Percentiles rank a stretch among this genome's conserved stretches.
Evolutionary conservation across 2,113 vertebrate genomes (phyloP).

Genomic region (Chaetops frenatus): DNA sequence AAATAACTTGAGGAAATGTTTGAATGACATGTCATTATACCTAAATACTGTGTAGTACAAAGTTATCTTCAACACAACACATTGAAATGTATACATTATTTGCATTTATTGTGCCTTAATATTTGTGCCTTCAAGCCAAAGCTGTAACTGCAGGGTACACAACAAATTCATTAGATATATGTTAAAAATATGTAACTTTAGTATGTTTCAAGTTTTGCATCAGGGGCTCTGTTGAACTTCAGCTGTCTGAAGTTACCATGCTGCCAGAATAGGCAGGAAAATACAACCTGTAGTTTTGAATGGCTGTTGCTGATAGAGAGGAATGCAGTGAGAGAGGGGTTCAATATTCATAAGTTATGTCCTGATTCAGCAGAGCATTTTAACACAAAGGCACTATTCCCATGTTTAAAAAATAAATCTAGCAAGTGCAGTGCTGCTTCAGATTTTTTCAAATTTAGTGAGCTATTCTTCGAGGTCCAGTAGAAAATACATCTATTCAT

Average conservation of each 20-base stretch:
- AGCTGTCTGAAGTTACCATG: slow-evolving; percentile 54
- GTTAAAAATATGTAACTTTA: slow-evolving; percentile 6
- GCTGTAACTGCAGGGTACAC: slow-evolving; percentile 47
- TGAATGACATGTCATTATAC: slow-evolving; percentile 57
- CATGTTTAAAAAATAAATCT: not conserved
- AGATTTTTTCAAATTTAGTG: not conserved
- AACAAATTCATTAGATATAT: slow-evolving; percentile 2
- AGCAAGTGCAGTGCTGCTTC: not conserved
- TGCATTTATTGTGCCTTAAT: slow-evolving; percentile 72
- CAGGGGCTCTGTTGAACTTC: slow-evolving; percentile 51
- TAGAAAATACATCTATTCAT: not conserved
- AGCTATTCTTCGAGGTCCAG: not conserved
- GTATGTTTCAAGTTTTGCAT: slow-evolving; percentile 20
- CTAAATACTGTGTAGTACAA: slow-evolving; percentile 28
- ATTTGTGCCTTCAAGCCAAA: slow-evolving; percentile 67
- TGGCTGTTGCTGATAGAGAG: not conserved
- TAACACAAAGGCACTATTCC: not conserved
- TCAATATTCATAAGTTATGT: not conserved
- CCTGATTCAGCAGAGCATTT: slow-evolving; percentile 20
- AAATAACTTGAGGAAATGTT: slow-evolving; percentile 55
- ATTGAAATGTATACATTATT: slow-evolving; percentile 56
- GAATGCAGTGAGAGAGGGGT: not conserved
- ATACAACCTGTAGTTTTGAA: not conserved
- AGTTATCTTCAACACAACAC: slow-evolving; percentile 55
- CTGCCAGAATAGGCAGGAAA: not conserved